Percentiles rank a stretch among this genome's conserved stretches.
Evolutionary conservation across 2,797 vertebrate species (phyloP).

Genomic region (Lophotriccus pileatus): DNA sequence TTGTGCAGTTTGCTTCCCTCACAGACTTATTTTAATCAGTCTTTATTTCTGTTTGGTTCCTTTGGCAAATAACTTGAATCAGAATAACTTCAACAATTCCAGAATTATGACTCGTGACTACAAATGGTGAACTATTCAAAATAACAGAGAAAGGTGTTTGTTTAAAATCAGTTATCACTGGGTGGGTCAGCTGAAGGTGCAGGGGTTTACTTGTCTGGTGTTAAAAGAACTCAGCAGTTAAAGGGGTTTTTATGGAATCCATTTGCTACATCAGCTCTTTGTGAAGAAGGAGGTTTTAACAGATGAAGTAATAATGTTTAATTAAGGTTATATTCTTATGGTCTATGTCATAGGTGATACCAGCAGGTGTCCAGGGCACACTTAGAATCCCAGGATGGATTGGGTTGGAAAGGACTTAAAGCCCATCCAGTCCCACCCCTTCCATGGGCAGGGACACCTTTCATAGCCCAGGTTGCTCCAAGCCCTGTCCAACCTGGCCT

Average conservation of each 20-base stretch:
- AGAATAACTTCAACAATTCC: background rate
- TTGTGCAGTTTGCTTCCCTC: background rate
- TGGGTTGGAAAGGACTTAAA: background rate
- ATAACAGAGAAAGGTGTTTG: background rate
- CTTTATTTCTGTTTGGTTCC: background rate
- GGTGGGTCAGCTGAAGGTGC: background rate
- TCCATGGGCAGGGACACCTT: background rate
- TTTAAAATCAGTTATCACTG: background rate
- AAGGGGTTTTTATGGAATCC: background rate
- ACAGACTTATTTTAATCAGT: background rate
- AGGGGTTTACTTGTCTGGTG: background rate
- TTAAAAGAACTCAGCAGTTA: background rate
- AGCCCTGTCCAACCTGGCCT: background rate
- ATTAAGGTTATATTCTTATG: background rate
- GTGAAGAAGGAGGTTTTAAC: background rate
- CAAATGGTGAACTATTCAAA: background rate
- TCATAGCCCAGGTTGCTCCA: background rate
- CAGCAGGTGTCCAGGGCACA: background rate
- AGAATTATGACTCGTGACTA: background rate
- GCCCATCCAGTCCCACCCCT: rapidly evolving
- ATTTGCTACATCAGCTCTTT: background rate
- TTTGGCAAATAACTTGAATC: background rate
- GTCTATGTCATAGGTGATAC: rapidly evolving
- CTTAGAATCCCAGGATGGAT: background rate
- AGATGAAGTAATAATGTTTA: background rate